Conservation (phyloP, 2,797 vertebrate species). For the Anabacerthia variegaticeps region DNA sequence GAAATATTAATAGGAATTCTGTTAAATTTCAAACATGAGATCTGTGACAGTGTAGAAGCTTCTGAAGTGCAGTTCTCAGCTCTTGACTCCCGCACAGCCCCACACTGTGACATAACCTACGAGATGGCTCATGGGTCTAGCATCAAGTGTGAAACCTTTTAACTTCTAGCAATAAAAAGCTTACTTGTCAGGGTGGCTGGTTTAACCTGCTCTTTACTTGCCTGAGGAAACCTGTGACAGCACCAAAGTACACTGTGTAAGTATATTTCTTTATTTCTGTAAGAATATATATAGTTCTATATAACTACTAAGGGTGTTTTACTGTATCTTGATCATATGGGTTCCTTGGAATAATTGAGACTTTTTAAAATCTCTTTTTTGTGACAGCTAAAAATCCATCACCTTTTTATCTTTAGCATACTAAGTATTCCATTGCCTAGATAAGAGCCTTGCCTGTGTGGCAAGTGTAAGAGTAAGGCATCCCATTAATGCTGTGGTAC, state of each 20-base stretch:
- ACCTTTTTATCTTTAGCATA: neutral
- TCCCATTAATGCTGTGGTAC: neutral
- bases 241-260: neutral
- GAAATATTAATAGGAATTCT: neutral
- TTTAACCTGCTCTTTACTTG: neutral
- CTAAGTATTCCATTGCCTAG: neutral
- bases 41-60: neutral
- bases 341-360: neutral
- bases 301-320: neutral
- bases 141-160: neutral
- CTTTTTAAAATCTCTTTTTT: neutral
- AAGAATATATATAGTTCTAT: neutral
- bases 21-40: neutral
- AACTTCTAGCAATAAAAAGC: neutral
- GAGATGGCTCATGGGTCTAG: neutral
- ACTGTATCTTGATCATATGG: neutral
- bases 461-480: neutral
- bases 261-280: neutral
- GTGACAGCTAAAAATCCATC: neutral
- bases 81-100: neutral
- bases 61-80: neutral
- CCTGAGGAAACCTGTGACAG: neutral
- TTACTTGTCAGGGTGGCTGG: neutral
- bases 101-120: neutral
- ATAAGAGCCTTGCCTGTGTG: neutral